Conservation (phyloP, 1,140 invertebrate genomes). For the Grapholita molesta region DNA sequence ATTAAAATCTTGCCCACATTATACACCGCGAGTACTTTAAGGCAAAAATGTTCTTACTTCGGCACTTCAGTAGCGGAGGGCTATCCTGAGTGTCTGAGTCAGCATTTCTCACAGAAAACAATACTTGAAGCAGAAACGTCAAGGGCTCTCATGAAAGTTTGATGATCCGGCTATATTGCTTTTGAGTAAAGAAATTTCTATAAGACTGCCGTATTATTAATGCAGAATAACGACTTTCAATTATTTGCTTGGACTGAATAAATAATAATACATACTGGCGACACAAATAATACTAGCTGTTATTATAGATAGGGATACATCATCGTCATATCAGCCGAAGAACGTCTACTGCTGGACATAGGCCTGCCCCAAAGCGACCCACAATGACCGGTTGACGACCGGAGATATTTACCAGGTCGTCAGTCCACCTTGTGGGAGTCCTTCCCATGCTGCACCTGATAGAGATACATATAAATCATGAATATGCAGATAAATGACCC, state of each 20-base stretch:
- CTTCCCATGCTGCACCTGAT: no score
- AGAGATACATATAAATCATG: no score
- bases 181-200: slow-evolving; percentile 2
- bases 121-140: slow-evolving; percentile 4
- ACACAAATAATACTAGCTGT: no score
- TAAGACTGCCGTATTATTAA: background rate
- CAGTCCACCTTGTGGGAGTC: no score
- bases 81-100: background rate
- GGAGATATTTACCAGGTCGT: no score
- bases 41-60: background rate
- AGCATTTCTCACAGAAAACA: slow-evolving; percentile 8
- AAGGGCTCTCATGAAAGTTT: slow-evolving; percentile 11
- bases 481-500: no score
- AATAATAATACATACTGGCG: no score
- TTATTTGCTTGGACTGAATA: background rate
- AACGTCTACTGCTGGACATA: no score
- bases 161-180: slow-evolving; percentile 5
- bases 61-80: background rate
- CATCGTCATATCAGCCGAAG: no score
- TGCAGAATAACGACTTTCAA: background rate
- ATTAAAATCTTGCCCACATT: background rate
- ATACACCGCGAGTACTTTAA: background rate
- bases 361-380: no score
- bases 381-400: no score
- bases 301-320: no score